Conservation (phyloP, 2,113 vertebrate genomes). For the Pipra filicauda region DNA sequence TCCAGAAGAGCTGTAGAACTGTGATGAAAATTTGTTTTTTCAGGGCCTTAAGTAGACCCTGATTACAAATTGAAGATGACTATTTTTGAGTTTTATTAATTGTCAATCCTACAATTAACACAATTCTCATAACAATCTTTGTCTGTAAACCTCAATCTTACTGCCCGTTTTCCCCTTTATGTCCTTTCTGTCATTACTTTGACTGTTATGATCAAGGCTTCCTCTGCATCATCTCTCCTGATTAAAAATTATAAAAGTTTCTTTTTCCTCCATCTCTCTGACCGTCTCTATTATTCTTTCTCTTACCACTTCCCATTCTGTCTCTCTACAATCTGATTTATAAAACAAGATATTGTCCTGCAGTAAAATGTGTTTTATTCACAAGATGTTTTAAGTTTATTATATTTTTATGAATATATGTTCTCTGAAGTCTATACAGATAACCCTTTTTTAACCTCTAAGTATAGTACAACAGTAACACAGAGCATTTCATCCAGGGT, state of each 20-base stretch:
- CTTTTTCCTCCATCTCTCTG: not conserved
- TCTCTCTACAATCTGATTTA: not conserved
- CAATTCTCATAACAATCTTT: not conserved
- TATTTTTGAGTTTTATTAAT: not conserved
- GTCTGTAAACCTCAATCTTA: not conserved
- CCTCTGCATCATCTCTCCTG: not conserved
- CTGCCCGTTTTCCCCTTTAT: not conserved
- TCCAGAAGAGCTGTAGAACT: not conserved
- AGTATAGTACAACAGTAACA: conserved; percentile 26
- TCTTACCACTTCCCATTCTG: not conserved
- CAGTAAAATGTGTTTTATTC: conserved; percentile 12
- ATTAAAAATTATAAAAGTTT: not conserved
- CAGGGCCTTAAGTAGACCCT: not conserved
- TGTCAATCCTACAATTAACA: not conserved
- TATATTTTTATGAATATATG: conserved; percentile 23
- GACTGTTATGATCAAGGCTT: not conserved
- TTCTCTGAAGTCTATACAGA: conserved; percentile 19
- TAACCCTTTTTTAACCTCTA: conserved; percentile 45
- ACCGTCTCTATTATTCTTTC: not conserved
- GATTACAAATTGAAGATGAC: not conserved
- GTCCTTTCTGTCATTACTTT: not conserved
- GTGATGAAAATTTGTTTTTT: not conserved
- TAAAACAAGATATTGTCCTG: not conserved
- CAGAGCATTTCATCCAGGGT: conserved; percentile 23
- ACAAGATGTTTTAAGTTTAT: not conserved